Evolutionary conservation across 2,797 vertebrate genomes (phyloP).

Genomic region (Streptopelia turtur): DNA sequence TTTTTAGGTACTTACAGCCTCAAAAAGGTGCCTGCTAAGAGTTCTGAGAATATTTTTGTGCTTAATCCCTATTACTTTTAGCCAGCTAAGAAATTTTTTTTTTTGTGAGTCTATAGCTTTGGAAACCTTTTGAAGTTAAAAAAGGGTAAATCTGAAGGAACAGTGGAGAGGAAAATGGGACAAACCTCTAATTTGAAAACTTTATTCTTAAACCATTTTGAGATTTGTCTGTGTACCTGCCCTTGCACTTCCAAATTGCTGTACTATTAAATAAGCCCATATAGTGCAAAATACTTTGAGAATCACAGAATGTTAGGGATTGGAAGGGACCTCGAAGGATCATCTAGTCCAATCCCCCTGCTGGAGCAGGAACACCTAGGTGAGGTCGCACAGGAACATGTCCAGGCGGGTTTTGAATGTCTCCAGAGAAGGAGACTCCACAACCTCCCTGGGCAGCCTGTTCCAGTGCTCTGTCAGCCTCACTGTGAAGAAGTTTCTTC

Average conservation of each 20-base stretch:
- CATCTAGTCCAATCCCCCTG: no score
- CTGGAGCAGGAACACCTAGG: no score
- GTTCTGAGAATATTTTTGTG: neutral
- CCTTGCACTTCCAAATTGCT: neutral
- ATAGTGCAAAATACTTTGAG: neutral
- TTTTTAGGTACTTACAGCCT: neutral
- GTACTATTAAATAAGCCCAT: neutral
- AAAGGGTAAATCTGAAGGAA: neutral
- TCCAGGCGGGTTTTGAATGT: no score
- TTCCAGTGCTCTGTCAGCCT: no score
- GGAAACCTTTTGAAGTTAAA: neutral
- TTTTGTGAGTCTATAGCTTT: neutral
- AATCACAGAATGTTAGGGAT: neutral
- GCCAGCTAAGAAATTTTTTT: neutral
- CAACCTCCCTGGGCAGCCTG: no score
- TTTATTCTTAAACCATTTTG: neutral
- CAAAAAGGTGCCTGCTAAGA: neutral
- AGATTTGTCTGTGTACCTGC: neutral
- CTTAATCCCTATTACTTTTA: neutral
- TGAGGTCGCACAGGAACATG: no score
- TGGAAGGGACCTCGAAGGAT: no score
- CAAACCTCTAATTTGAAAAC: neutral
- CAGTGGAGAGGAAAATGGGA: neutral
- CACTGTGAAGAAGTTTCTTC: no score
- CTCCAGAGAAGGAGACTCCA: no score